Evolutionary conservation across 2,113 vertebrate species (phyloP).

Genomic region (Urocitellus parryii): DNA sequence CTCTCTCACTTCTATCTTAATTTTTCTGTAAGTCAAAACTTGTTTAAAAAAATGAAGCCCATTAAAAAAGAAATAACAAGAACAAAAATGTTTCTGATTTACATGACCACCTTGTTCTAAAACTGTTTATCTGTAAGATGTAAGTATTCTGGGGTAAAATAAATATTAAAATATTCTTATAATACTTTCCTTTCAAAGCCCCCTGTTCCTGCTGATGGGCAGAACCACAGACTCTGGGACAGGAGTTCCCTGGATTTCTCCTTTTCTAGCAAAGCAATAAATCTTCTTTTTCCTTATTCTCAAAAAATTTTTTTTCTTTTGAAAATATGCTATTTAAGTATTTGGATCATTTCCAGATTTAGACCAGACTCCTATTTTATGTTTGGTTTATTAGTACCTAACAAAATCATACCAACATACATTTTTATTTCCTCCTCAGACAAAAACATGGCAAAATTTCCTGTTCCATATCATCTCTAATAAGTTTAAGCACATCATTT

Average conservation of each 20-base stretch:
- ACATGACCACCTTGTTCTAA: not conserved
- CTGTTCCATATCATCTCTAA: not conserved
- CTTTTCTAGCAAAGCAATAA: no score
- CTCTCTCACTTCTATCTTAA: not conserved
- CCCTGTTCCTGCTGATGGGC: no score
- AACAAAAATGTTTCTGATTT: not conserved
- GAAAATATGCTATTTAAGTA: constrained; percentile 3
- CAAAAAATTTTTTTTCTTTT: not conserved
- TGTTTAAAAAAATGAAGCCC: constrained; percentile 6
- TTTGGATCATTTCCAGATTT: constrained; percentile 7
- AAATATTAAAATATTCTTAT: not conserved
- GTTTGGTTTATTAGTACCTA: not conserved
- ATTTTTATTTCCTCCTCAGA: constrained; percentile 41
- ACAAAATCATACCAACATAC: not conserved
- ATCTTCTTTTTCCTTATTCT: no score
- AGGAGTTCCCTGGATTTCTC: no score
- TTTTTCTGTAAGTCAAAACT: not conserved
- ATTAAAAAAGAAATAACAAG: not conserved
- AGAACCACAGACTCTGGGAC: no score
- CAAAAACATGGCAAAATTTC: not conserved
- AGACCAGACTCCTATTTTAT: not conserved
- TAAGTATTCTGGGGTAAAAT: constrained; percentile 52
- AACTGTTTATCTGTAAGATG: not conserved
- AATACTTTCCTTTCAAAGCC: not conserved
- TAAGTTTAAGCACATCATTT: not conserved